Percentiles rank a stretch among this genome's conserved stretches.
phyloP scores from a whole-genome alignment of 1,140 invertebrate genomes.

The Acromyrmex heyeri region DNA sequence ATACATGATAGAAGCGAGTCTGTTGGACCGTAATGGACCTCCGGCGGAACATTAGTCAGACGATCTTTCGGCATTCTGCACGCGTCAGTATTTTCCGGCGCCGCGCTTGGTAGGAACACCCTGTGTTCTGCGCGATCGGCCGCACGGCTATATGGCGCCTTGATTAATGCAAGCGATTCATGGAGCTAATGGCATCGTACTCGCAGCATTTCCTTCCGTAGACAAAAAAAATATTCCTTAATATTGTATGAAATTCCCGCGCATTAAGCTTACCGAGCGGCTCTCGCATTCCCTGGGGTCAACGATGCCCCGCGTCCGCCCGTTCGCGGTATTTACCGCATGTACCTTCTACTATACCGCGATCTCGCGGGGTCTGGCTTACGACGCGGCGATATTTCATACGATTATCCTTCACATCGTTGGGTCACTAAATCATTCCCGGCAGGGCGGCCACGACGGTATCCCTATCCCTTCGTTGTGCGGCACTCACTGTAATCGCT shows the following conservation, averaged over 20 bases:
- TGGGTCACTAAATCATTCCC: conserved; percentile 73
- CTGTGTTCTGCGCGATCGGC: conserved; percentile 20
- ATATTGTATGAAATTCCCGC: conserved; percentile 73
- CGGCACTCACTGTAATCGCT: conserved; percentile 46
- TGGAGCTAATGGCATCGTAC: conserved; percentile 61
- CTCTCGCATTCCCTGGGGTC: conserved; percentile 71
- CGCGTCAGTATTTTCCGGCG: conserved; percentile 53
- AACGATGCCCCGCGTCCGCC: conserved; percentile 57
- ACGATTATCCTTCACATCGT: conserved; percentile 72
- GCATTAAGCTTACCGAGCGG: conserved; percentile 50
- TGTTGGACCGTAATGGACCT: conserved; percentile 19
- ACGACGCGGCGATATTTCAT: conserved; percentile 71
- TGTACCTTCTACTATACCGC: conserved; percentile 40
- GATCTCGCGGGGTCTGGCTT: conserved; percentile 41
- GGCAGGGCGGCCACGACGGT: neutral
- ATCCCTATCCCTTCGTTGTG: conserved; percentile 45
- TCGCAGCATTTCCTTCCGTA: conserved; percentile 56
- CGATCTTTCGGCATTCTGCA: conserved; percentile 57
- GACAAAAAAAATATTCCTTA: conserved; percentile 64
- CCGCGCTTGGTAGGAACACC: conserved; percentile 33
- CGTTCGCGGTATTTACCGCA: conserved; percentile 41
- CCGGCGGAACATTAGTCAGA: conserved; percentile 48
- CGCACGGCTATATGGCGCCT: neutral
- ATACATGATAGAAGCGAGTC: conserved; percentile 36
- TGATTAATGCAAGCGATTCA: conserved; percentile 73